These are phyloP conservation scores for Aradophagus sp. DNA, from an alignment of 1,140 invertebrate genomes.

Conservation along the genomic window DNA sequence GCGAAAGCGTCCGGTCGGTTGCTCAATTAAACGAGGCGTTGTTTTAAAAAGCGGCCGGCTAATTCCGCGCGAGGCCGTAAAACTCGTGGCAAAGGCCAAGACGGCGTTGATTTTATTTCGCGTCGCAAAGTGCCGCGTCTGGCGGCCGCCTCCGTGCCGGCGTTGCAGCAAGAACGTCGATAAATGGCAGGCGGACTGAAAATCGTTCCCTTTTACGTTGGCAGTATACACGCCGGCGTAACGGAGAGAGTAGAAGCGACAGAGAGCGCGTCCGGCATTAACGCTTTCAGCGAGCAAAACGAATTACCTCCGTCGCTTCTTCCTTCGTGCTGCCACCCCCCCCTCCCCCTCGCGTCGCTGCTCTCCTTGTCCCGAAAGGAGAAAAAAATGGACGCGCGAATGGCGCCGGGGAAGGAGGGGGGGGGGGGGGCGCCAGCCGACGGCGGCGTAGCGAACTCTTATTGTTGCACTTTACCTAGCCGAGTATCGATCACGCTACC, in stretches of 20 bases:
- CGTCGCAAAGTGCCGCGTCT: slow-evolving; percentile 40
- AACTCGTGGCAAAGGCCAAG: slow-evolving; percentile 20
- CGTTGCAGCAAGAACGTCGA: slow-evolving; percentile 33
- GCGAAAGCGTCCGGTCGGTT: too few relatives aligned
- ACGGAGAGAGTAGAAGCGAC: slow-evolving; percentile 1
- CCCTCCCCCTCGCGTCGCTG: too few relatives aligned
- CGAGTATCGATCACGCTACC: slow-evolving; percentile 34
- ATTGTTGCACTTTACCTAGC: slow-evolving; percentile 23
- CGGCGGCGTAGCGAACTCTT: slow-evolving; percentile 17
- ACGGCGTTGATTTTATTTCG: slow-evolving; percentile 37
- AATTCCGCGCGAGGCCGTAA: slow-evolving; percentile 12
- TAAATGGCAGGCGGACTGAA: slow-evolving; percentile 47
- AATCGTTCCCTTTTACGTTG: slow-evolving; percentile 43
- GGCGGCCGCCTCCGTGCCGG: slow-evolving; percentile 22
- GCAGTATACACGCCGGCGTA: slow-evolving; percentile 4
- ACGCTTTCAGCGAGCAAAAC: slow-evolving; percentile 56
- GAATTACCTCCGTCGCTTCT: slow-evolving; percentile 55
- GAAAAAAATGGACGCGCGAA: slow-evolving; percentile 37
- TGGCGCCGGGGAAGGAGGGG: slow-evolving; percentile 4
- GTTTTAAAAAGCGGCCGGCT: too few relatives aligned
- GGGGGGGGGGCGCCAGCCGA: too few relatives aligned
- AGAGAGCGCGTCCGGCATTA: slow-evolving; percentile 47
- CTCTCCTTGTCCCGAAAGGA: slow-evolving; percentile 34
- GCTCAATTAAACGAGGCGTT: too few relatives aligned
- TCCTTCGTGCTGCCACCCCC: slow-evolving; percentile 39